Evolutionary conservation across 2,113 vertebrate genomes (phyloP).

Genomic region (Forbesichthys papilliferus): DNA sequence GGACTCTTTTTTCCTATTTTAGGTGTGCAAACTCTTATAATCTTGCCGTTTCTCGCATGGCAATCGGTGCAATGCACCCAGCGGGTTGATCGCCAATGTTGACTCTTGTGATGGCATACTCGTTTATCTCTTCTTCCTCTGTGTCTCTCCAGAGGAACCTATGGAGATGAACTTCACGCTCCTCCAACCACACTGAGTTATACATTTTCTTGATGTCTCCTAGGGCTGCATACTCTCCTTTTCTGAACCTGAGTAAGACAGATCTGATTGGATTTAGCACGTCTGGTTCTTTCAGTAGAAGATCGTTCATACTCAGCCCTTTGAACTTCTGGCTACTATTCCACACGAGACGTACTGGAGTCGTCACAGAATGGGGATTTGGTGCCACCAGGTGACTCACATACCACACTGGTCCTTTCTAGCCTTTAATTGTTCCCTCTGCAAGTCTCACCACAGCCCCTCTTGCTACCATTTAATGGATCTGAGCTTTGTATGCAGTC

Average conservation of each 20-base stretch:
- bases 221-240: not conserved
- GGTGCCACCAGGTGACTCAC: no score
- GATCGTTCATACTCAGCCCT: conserved; percentile 14
- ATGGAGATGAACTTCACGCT: conserved; percentile 27
- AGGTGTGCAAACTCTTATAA: not conserved
- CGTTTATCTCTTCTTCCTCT: not conserved
- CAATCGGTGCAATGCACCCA: conserved; percentile 28
- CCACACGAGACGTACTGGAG: no score
- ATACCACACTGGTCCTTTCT: no score
- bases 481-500: conserved; percentile 13
- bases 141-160: conserved; percentile 35
- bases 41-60: conserved; percentile 5
- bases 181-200: conserved; percentile 27
- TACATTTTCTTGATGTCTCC: conserved; percentile 34
- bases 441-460: no score
- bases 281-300: conserved; percentile 25
- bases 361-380: not conserved
- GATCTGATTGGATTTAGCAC: conserved; percentile 9
- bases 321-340: not conserved
- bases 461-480: conserved; percentile 24
- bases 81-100: conserved; percentile 15
- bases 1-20: conserved; percentile 1
- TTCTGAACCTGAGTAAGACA: conserved; percentile 7
- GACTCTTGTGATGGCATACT: conserved; percentile 19
- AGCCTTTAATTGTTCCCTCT: no score